Evolutionary conservation across 2,888 invertebrate species (phyloP), one percentile per base, ranked within the genome.

Genomic region (Volucella inflata): DNA sequence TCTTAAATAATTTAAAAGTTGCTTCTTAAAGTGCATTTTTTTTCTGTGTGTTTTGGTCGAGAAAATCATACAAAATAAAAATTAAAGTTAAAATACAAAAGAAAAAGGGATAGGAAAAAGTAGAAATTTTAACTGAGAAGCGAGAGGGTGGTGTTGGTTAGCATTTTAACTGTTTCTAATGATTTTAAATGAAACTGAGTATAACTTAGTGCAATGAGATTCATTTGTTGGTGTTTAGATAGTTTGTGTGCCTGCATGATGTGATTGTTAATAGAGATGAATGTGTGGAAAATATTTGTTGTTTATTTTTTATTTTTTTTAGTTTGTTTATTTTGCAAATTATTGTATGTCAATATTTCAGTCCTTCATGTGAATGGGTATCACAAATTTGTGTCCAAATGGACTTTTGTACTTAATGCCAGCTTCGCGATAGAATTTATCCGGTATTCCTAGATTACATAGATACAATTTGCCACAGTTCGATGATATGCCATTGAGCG

Each of bases 371-470:
- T 95, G 95, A 88, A 96, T 93, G 59, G 96, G 95, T 92, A 96
- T 95, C 88, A 96, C 95, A 92, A 96, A 96, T 92, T 96, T 96
- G 74, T 96, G 95, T 71, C 96, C 96, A 89, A 97, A 98, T 8
- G 98, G 98, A 87, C 97, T 96, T 89, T 95, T 94, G 93, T 97
- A 98, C 87, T 94, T 93, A 89, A 98, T 95, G 74, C 95, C 95
- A 88, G 95, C 94, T 89, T 95, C 95, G 68, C 93, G 93, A 93
- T 96, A 97, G 89, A 97, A 94, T 90, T 94, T 94, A 88, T 94
- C 93, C 38, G 98, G 97, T 90, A 97, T 94, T 88, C 96, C 96
- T 89, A 97, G 93, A 93, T 97, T 96, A 91, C 96, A 97, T 87
- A 98, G 94, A 93, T 97, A 97, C 88, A 97, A 93, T 91, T 95